Evolutionary conservation across 2,888 invertebrate species (phyloP).

Genomic region (Noctua janthe): DNA sequence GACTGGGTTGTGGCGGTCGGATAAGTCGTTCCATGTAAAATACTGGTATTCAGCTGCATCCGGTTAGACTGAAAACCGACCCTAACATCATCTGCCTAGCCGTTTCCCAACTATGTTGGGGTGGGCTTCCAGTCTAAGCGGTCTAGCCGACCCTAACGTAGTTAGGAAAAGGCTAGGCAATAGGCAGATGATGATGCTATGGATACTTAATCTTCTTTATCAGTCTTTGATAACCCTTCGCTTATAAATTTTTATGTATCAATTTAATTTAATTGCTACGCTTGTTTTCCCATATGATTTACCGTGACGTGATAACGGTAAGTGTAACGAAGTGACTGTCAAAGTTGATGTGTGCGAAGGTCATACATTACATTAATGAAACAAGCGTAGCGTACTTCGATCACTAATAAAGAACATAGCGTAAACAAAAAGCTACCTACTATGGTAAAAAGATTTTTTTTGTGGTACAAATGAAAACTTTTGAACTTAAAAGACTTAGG

Average conservation of each 20-base stretch:
- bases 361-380: background rate
- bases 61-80: too few relatives aligned
- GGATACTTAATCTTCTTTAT: background rate
- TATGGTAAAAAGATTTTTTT: background rate
- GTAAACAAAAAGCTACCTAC: background rate
- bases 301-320: slow-evolving; percentile 14
- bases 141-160: too few relatives aligned
- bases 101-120: too few relatives aligned
- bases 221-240: background rate
- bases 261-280: slow-evolving; percentile 15
- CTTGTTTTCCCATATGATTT: slow-evolving; percentile 7
- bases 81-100: too few relatives aligned
- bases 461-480: background rate
- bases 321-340: slow-evolving; percentile 32
- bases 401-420: background rate
- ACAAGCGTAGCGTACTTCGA: background rate
- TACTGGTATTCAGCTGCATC: too few relatives aligned
- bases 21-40: too few relatives aligned
- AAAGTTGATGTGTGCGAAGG: slow-evolving; percentile 35
- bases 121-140: too few relatives aligned
- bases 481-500: background rate
- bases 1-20: too few relatives aligned
- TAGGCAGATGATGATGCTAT: background rate
- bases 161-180: too few relatives aligned
- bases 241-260: background rate